Evolutionary conservation across 2,797 vertebrate genomes (phyloP).

Genomic region (Phaenicophaeus curvirostris): DNA sequence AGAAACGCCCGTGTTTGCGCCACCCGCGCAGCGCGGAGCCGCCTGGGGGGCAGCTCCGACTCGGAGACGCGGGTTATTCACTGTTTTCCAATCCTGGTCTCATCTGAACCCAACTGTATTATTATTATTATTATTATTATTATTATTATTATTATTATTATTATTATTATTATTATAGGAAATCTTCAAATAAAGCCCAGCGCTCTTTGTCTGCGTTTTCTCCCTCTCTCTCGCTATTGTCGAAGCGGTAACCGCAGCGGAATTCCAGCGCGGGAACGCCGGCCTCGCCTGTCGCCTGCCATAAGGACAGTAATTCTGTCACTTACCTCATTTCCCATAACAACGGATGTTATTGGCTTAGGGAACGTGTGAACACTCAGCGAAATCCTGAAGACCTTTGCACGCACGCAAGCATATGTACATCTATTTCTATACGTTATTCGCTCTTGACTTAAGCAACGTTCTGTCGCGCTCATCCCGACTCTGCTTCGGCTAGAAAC

Average conservation of each 20-base stretch:
- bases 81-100: too few relatives aligned
- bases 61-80: too few relatives aligned
- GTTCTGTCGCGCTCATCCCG: background rate
- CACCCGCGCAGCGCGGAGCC: too few relatives aligned
- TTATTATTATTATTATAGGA: too few relatives aligned
- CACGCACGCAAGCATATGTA: background rate
- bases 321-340: constrained; percentile 76
- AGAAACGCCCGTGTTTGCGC: too few relatives aligned
- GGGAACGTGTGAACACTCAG: constrained; percentile 62
- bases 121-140: too few relatives aligned
- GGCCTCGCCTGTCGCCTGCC: constrained; percentile 54
- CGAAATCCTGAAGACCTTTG: constrained; percentile 56
- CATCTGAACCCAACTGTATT: too few relatives aligned
- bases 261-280: constrained; percentile 58
- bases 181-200: background rate
- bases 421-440: background rate
- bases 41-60: too few relatives aligned
- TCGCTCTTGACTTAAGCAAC: background rate
- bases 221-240: background rate
- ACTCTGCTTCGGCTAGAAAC: background rate
- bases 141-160: too few relatives aligned
- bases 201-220: background rate
- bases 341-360: constrained; percentile 71
- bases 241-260: background rate
- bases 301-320: constrained; percentile 70